Base-by-base conservation (phyloP, 2,888 invertebrate genomes). In the Piscicola geometra region DNA sequence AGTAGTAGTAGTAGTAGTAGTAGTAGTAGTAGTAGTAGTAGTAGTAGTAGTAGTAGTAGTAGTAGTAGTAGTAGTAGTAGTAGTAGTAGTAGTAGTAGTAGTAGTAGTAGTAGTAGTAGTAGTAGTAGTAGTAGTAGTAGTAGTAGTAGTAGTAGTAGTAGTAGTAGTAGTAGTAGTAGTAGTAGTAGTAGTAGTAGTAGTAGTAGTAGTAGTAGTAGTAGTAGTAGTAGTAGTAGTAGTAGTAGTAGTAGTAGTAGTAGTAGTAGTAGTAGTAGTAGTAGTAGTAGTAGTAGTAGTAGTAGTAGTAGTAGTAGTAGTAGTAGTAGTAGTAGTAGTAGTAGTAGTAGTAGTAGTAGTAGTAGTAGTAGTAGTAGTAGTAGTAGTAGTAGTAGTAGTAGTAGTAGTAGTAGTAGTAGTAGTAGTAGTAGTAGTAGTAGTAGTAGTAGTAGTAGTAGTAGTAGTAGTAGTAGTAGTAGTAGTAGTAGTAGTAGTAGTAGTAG, bases 1-100 rank as follows among this genome's bases (percentile, higher is more conserved):
- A 50, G 52, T 50, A 50, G 52, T 50, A 50, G 52, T 50, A 50
- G 52, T 50, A 50, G 52, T 50, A 50, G 52, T 50, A 50, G 52
- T 50, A 50, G 52, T 50, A 50, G n/a, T 50, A 50, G 52, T 50
- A 50, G 52, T 50, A 50, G 52, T 50, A 50, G n/a, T 50, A 50
- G 52, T 50, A 50, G 52, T 50, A 50, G 52, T 50, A 50, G 52
- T 50, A 50, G 52, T 50, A 50, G 52, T 50, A 50, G 52, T 50
- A 50, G 52, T 50, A 50, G 52, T 50, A 50, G 52, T 50, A 50
- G 52, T 50, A 50, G 52, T 50, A 50, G n/a, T 50, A 50, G 52
- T 50, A 50, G 52, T 50, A 50, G 52, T 50, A 50, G n/a, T 50
- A 50, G 52, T 50, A 50, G 52, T 50, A 50, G 52, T 50, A 50